Evolutionary conservation across 2,888 invertebrate genomes (phyloP), one percentile per base, ranked within the genome.

Genomic region (Drosophila ustulata): DNA sequence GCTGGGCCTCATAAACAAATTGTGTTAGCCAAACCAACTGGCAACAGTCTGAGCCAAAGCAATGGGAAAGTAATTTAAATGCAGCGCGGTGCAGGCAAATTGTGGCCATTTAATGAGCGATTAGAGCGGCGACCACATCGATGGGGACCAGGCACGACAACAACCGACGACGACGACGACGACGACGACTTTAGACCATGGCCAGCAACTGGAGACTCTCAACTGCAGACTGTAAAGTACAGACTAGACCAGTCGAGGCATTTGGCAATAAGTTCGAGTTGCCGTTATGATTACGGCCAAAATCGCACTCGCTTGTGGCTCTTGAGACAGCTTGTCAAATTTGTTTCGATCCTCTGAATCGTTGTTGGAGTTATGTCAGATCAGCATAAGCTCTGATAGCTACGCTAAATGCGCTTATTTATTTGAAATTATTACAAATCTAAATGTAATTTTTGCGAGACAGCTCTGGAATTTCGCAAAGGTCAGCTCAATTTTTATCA

Each of bases 31-130:
- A 71, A 32, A 53, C 25, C 51, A 18, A 1, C 6, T 23, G 46
- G 34, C 30, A 37, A 46, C 8, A 52, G 65, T 43, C 65, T 59
- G 28, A 52, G 65, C 67, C 66, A 43, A 37, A 30, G 64, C 79
- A 84, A 80, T 88, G 84, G 84, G 88, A 88, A 85, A 85, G 84
- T 88, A 72, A 86, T 88, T 85, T 88, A 86, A 84, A 85, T 88
- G 85, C 88, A 88, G 66, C 67, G 62, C 82, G 65, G 76, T 63
- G 70, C 83, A 74, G 85, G 80, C 82, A 83, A 83, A 83, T 83
- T 83, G 82, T 73, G 79, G 82, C 72, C 86, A 68, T 83, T 83
- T 83, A 88, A 83, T 88, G 83, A 88, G 86, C 86, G 83, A 85
- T 88, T 85, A 87, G 82, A 82, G 80, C 70, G 66, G 55, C 39